Base-by-base conservation (phyloP, 2,888 invertebrate genomes). In the Notodonta ziczac region DNA sequence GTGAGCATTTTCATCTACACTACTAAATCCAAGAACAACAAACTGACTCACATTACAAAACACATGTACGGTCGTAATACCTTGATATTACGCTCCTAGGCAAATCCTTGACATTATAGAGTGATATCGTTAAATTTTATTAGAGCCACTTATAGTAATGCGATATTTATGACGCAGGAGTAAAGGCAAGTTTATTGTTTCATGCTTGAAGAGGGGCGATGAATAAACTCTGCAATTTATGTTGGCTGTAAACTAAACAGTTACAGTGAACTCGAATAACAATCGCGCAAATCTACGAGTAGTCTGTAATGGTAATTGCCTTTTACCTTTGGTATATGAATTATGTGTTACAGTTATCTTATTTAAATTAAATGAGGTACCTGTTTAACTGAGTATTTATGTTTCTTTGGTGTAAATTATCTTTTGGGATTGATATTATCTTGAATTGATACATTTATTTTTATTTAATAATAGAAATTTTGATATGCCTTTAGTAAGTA, bases 181-280 rank as follows among this genome's bases (percentile, higher is more conserved):
- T 81, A 87, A 84, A 82, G 76, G 73, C 74, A 70, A 84, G 81
- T 90, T 88, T 91, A 89, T 89, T 89, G 89, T 89, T 89, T 84
- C 87, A 87, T 88, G 86, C 78, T 87, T 80, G 84, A 81, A 67
- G 77, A 80, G 78, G 76, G 81, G 80, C 85, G 79, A 84, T 85
- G 88, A 89, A 89, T 90, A 89, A 88, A 85, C 82, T 82, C 77
- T 72, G 74, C 82, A 84, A 85, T 89, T 89, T 88, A 89, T 86
- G 82, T 75, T 67, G 74, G 80, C 80, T 83, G 82, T 90, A 86
- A 89, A 87, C 73, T 80, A 77, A 80, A 82, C 79, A 71, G 78
- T 82, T 73, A 79, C 75, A 77, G 74, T 82, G 80, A 81, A 85
- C 69, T 78, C 70, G 61, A 73, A 78, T 78, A 84, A 81, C 81